Evolutionary conservation across 2,113 vertebrate genomes (phyloP).

Genomic region (Turnix velox): DNA sequence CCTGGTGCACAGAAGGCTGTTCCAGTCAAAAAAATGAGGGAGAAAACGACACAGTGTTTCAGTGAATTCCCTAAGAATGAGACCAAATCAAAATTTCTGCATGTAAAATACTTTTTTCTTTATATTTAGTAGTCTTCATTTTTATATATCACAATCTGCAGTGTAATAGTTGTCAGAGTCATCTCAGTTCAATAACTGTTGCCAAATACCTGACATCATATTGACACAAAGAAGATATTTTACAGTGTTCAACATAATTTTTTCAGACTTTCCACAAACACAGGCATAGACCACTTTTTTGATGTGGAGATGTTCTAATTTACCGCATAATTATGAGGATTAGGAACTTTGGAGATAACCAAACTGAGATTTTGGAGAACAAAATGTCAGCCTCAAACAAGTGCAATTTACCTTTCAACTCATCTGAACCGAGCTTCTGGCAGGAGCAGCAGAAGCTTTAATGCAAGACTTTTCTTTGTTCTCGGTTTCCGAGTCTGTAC

Average conservation of each 20-base stretch:
- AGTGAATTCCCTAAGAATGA: not conserved
- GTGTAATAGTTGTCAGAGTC: not conserved
- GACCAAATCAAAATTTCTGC: not conserved
- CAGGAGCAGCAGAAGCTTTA: not conserved
- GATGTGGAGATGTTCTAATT: not conserved
- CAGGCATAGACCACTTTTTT: not conserved
- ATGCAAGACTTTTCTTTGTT: not conserved
- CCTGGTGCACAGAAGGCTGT: not conserved
- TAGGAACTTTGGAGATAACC: not conserved
- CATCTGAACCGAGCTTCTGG: not conserved
- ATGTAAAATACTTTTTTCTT: not conserved
- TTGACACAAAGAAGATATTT: not conserved
- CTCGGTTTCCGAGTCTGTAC: not conserved
- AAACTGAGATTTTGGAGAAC: not conserved
- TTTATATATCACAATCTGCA: not conserved
- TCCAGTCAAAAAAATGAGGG: not conserved
- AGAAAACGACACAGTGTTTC: not conserved
- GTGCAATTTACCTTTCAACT: not conserved
- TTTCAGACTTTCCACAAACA: not conserved
- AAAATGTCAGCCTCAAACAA: not conserved
- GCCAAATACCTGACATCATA: not conserved
- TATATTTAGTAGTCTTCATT: not conserved
- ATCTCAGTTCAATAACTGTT: not conserved
- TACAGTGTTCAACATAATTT: not conserved
- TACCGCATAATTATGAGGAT: not conserved